Base-by-base conservation (phyloP, 2,113 vertebrate genomes). In the Sphyrna mokarran region DNA sequence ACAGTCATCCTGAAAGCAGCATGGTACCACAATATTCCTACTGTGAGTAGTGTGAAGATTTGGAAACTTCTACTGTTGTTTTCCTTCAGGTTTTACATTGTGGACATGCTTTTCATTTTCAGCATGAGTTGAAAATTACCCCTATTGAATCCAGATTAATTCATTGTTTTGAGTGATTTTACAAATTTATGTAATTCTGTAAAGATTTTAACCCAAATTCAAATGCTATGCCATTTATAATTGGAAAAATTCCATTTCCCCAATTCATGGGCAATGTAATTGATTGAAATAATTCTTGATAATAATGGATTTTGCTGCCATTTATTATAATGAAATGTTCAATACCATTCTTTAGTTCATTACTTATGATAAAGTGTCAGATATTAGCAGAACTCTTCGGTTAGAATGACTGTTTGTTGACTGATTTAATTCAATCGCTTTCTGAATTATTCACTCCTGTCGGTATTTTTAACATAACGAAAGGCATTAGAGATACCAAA, bases 331-430 rank as follows among this genome's bases (percentile, higher is more conserved):
- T 66, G 61, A 68, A 93, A 68, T 33, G 29, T 93, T 68, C 89
- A 93, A 66, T 68, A 37, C 89, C 63, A 37, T 93, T 93, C 89
- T 93, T 93, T 66, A 5, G 33, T 40, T 93, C 89, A 93, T 93
- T 93, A 66, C 63, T 37, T 66, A 61, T 66, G 33, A 33, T 93
- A 63, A 63, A 91, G 61, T 93, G 58, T 29, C 63, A 37, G 66
- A 58, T 14, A 63, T 93, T n/a, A 93, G 89, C 29, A 7, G 61
- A 22, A 83, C 63, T 93, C 89, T n/a, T 33, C 8, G 66, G 20
- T 66, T 33, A 37, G 37, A 68, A 93, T 93, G 18, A 66, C 89
- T 93, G 29, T 68, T 66, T n/a, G n/a, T 33, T 93, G 89, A 93
- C 18, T 93, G 61, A 33, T 68, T 91, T 66, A 93, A 93, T 93